phyloP scores from a whole-genome alignment of 2,888 invertebrate genomes.

The Drosophila aldrichi region DNA sequence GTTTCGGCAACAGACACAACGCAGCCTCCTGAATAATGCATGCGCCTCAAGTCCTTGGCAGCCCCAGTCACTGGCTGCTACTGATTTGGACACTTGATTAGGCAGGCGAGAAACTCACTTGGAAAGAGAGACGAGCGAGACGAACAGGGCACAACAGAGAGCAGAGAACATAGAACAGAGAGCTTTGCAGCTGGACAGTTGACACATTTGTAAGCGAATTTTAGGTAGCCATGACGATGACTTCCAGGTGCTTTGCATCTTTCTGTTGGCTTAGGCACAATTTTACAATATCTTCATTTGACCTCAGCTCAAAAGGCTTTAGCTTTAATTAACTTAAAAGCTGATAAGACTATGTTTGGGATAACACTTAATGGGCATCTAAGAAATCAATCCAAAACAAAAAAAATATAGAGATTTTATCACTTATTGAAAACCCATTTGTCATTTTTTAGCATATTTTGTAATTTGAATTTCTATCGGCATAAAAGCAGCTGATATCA shows the following conservation, averaged over 20 bases:
- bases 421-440: no score
- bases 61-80: slow-evolving; percentile 15
- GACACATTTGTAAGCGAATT: slow-evolving; percentile 7
- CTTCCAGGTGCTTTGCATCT: neutral
- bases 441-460: no score
- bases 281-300: neutral
- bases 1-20: slow-evolving; percentile 51
- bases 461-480: no score
- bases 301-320: neutral
- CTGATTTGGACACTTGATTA: slow-evolving; percentile 73
- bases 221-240: neutral
- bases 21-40: slow-evolving; percentile 64
- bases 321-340: neutral
- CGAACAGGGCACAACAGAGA: neutral
- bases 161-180: neutral
- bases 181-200: slow-evolving; percentile 31
- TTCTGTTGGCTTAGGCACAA: neutral
- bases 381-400: no score
- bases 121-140: slow-evolving; percentile 1
- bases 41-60: slow-evolving; percentile 47
- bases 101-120: slow-evolving; percentile 40
- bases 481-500: no score
- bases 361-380: neutral
- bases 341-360: no score
- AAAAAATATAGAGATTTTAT: neutral